These are phyloP conservation scores for Ophiothrix spiculata DNA, from an alignment of 35 echinoderm and acorn worm species.

Conservation along the genomic window DNA sequence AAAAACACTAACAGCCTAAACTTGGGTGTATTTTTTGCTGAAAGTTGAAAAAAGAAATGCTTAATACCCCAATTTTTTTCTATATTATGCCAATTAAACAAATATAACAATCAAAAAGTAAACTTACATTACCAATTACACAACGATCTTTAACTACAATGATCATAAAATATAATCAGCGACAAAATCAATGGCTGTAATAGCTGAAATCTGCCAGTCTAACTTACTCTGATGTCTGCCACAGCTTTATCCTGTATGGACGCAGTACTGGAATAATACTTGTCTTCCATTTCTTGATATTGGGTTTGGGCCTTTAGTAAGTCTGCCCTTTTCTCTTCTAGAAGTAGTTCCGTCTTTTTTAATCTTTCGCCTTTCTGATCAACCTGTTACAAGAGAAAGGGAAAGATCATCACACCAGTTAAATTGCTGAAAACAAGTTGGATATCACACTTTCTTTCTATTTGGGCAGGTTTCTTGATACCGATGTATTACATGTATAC, in stretches of 20 bases:
- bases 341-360: constrained; percentile 50
- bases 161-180: background rate
- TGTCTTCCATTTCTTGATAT: constrained; percentile 89
- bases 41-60: too few relatives aligned
- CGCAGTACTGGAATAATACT: constrained; percentile 95
- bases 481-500: too few relatives aligned
- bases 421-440: background rate
- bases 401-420: background rate
- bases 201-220: too few relatives aligned
- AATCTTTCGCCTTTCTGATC: constrained; percentile 84
- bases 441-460: too few relatives aligned
- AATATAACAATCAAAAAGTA: background rate
- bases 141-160: background rate
- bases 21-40: too few relatives aligned
- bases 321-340: constrained; percentile 94
- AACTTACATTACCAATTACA: too few relatives aligned
- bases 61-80: too few relatives aligned
- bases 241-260: constrained; percentile 94
- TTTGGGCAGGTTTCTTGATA: too few relatives aligned
- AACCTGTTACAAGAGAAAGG: constrained; percentile 32
- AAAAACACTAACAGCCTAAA: too few relatives aligned
- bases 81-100: background rate
- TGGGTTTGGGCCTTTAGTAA: constrained; percentile 69
- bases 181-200: background rate
- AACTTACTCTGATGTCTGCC: constrained; percentile 70